Percentiles rank a stretch among this genome's conserved stretches.
Evolutionary conservation across 2,888 invertebrate genomes (phyloP).

Genomic region (Boloria euphrosyne): DNA sequence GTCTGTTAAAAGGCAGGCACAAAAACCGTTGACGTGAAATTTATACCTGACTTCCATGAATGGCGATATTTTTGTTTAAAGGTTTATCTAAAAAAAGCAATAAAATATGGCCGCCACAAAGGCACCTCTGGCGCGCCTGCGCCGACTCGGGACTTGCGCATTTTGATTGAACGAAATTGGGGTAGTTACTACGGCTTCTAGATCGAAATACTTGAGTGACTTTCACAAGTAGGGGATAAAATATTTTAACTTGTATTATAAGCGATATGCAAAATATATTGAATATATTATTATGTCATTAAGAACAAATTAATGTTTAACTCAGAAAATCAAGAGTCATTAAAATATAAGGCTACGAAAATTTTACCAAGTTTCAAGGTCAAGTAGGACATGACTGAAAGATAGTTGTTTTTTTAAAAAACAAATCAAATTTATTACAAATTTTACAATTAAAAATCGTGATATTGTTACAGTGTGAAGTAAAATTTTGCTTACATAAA

Average conservation of each 20-base stretch:
- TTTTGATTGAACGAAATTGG: conserved; percentile 52
- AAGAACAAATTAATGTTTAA: too few species aligned
- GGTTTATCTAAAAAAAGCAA: conserved; percentile 65
- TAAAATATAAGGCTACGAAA: too few species aligned
- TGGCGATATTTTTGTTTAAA: conserved; percentile 70
- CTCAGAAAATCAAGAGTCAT: too few species aligned
- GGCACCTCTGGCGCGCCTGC: conserved; percentile 74
- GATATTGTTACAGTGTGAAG: too few species aligned
- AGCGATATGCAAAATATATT: neutral
- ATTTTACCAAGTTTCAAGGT: too few species aligned
- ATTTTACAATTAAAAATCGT: too few species aligned
- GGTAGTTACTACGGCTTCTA: conserved; percentile 41
- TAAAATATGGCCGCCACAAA: conserved; percentile 78
- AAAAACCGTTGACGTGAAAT: conserved; percentile 61
- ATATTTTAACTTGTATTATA: neutral
- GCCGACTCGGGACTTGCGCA: conserved; percentile 69
- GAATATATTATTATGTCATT: neutral
- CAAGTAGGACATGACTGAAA: too few species aligned
- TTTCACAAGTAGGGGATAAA: neutral
- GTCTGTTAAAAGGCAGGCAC: conserved; percentile 55
- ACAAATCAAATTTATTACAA: too few species aligned
- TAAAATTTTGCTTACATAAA: too few species aligned
- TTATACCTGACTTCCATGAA: conserved; percentile 79
- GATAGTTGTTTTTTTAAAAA: too few species aligned
- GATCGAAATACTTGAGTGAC: conserved; percentile 23